A percentile compares a stretch with the other conserved stretches of the same genome.
Conservation (phyloP, 2,888 invertebrate species). For the Drosophila recens region DNA sequence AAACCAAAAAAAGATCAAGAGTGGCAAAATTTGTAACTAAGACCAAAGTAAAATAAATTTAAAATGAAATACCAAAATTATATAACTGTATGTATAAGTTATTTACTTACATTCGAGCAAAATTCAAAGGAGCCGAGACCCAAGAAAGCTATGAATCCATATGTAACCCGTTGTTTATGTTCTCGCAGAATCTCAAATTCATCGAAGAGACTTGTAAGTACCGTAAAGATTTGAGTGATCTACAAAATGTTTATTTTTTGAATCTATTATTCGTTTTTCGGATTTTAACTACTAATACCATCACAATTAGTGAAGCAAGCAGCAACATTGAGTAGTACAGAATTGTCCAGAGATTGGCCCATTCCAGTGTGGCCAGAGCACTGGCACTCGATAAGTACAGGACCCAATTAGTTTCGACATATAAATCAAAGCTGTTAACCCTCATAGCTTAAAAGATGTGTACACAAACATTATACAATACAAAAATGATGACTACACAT, state of each 20-base stretch:
- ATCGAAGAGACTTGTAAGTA: constrained; percentile 80
- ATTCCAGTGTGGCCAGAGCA: constrained; percentile 65
- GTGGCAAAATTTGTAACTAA: neutral
- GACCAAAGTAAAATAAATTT: neutral
- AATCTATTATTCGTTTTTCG: too few relatives aligned
- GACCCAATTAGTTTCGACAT: constrained; percentile 65
- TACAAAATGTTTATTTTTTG: constrained; percentile 11
- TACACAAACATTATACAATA: neutral
- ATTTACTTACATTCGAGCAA: constrained; percentile 76
- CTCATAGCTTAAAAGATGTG: constrained; percentile 25
- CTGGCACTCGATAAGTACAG: constrained; percentile 74
- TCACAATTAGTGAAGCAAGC: constrained; percentile 89
- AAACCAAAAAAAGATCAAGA: neutral
- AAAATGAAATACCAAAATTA: neutral
- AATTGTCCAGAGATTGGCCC: constrained; percentile 91
- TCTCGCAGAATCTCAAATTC: constrained; percentile 77
- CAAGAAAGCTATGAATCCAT: constrained; percentile 57
- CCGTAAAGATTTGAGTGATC: constrained; percentile 77
- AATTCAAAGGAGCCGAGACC: constrained; percentile 66
- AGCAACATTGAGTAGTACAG: constrained; percentile 92
- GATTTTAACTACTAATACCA: constrained; percentile 87
- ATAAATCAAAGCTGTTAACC: constrained; percentile 7
- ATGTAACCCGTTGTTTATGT: constrained; percentile 62
- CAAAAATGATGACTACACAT: too few relatives aligned
- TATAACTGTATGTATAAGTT: too few relatives aligned